These are phyloP conservation scores for Gallinago stenura DNA, from an alignment of 2,797 vertebrate species.

Conservation along the genomic window DNA sequence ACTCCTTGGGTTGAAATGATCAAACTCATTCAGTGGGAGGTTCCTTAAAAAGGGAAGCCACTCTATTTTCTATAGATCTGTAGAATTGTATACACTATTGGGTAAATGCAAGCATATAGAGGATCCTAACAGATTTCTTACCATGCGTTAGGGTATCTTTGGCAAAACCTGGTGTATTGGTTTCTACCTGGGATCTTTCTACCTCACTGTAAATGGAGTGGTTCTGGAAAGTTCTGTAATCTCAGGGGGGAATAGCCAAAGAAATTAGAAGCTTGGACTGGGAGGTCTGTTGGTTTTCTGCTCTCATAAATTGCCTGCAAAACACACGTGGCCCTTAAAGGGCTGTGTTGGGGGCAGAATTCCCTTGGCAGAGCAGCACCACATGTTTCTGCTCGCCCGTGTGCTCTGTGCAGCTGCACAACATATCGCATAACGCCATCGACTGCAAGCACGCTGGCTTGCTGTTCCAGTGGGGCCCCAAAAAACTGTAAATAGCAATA, in stretches of 20 bases:
- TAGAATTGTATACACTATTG: accelerated
- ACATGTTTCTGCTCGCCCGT: neutral
- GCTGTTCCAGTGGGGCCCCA: neutral
- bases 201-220: neutral
- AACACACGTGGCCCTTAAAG: neutral
- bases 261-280: neutral
- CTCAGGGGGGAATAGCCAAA: neutral
- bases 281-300: conserved; percentile 10
- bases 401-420: neutral
- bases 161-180: neutral
- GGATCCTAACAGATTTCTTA: neutral
- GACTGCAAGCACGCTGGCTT: neutral
- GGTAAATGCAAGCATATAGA: neutral
- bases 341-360: neutral
- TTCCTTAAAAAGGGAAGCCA: neutral
- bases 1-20: neutral
- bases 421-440: neutral
- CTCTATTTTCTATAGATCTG: neutral
- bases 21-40: neutral
- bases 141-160: neutral
- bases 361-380: conserved; percentile 1
- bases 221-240: conserved; percentile 20
- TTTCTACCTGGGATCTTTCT: neutral
- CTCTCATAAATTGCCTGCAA: conserved; percentile 10
- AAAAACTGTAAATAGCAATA: neutral